Evolutionary conservation across 2,113 vertebrate species (phyloP), one percentile per base, ranked within the genome.

Genomic region (Pedionomus torquatus): DNA sequence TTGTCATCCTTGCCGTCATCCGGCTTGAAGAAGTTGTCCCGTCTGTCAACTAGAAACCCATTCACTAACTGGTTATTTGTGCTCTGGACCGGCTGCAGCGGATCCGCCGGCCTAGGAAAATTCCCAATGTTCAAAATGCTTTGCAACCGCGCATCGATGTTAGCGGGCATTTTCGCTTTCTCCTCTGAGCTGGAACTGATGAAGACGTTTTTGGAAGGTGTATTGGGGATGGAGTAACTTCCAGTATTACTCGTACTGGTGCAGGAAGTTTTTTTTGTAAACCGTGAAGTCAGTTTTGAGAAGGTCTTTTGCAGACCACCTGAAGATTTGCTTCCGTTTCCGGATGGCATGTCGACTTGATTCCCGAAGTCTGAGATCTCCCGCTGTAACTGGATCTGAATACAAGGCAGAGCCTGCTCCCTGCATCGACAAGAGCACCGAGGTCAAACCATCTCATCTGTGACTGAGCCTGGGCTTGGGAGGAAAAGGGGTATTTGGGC

Each of bases 261-360:
- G 78, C 99, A 99, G 9, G 99, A 99, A 46, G 98, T 97, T 97
- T 99, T 99, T 98, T 99, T 99, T 94, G 99, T 99, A 98, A 99
- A 99, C 92, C 99, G 98, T 72, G 99, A 99, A 75, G 99, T 99
- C 95, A 99, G 98, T 97, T 99, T 99, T 71, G 99, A 99, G 97
- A 99, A 99, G 0, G 99, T 99, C 97, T 99, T 99, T 90, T 99
- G 99, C 23, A 99, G 96, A 21, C 99, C 99, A 33, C 99, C 98
- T 18, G 99, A 99, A 80, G 99, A 97, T 97, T 99, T 99, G 95
- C 98, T 98, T 96, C 98, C 98, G 57, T 98, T 98, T 89, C 99
- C 99, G 3, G 98, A 95, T 2, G 99, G 98, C 93, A 99, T 96
- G 94, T 99, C 99, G 12, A 87, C 92, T 41, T 98, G 99, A 87